phyloP scores from a whole-genome alignment of 2,888 invertebrate species.

The Stenodema calcarata region DNA sequence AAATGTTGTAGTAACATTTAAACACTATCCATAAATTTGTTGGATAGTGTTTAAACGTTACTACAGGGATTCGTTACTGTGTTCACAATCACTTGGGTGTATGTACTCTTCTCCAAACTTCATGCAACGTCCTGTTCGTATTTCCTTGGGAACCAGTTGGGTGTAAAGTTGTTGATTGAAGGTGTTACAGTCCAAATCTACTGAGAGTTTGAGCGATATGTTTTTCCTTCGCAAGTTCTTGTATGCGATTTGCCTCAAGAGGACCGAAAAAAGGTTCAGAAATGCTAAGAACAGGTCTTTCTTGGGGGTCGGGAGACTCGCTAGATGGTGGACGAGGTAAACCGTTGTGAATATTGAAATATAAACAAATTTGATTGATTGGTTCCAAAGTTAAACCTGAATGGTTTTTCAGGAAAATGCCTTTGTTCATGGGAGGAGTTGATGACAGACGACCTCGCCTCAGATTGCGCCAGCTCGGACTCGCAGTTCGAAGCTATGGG shows the following conservation, averaged over 20 bases:
- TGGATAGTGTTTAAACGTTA: too few relatives aligned
- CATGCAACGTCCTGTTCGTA: too few relatives aligned
- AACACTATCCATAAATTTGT: too few relatives aligned
- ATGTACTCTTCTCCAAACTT: too few relatives aligned
- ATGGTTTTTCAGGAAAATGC: not conserved
- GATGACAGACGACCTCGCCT: not conserved
- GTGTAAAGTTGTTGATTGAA: too few relatives aligned
- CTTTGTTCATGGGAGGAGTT: conserved; percentile 8
- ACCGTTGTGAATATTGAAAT: not conserved
- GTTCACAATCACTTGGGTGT: too few relatives aligned
- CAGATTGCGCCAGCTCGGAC: conserved; percentile 11
- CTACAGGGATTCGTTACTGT: too few relatives aligned
- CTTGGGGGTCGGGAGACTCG: not conserved
- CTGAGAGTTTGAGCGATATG: not conserved
- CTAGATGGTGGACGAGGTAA: not conserved
- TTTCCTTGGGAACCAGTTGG: too few relatives aligned
- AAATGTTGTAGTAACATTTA: too few relatives aligned
- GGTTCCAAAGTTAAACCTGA: not conserved
- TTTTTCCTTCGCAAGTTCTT: not conserved
- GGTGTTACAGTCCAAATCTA: too few relatives aligned
- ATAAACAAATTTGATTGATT: not conserved
- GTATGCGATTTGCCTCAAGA: not conserved
- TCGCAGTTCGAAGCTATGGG: conserved; percentile 3
- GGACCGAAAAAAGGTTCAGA: not conserved
- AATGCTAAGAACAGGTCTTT: not conserved